A percentile compares a stretch with the other conserved stretches of the same genome.
Evolutionary conservation across 2,797 vertebrate genomes (phyloP).

Genomic region (Ciconia nigra): DNA sequence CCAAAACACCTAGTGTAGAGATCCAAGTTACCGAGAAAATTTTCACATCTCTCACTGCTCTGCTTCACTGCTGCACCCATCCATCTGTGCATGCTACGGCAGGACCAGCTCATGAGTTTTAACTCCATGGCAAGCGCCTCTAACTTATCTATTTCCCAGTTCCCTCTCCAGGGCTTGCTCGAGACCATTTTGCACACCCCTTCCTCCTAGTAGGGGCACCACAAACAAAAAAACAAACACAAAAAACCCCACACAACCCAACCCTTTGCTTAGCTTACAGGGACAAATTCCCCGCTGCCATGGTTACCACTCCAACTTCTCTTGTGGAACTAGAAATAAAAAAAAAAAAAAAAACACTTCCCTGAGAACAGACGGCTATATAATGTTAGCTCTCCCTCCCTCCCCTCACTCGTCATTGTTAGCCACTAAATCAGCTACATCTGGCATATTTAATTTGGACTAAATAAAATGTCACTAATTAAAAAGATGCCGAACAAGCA

Average conservation of each 20-base stretch:
- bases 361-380: conserved; percentile 51
- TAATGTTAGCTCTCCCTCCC: conserved; percentile 24
- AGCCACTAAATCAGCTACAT: conserved; percentile 46
- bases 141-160: background rate
- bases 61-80: background rate
- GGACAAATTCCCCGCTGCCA: conserved; percentile 47
- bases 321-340: conserved; percentile 29
- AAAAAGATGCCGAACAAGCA: conserved; percentile 18
- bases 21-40: background rate
- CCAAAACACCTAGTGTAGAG: background rate
- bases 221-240: conserved; percentile 21
- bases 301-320: conserved; percentile 51
- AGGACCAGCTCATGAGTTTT: background rate
- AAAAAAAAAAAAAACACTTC: background rate
- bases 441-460: conserved; percentile 44
- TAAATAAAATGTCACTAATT: conserved; percentile 55
- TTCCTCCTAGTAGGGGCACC: background rate
- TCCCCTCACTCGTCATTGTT: conserved; percentile 35
- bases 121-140: background rate
- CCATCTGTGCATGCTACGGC: accelerated
- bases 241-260: conserved; percentile 7
- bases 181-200: background rate
- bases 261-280: conserved; percentile 10
- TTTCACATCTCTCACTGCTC: background rate
- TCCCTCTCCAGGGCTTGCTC: background rate